Evolutionary conservation across 2,797 vertebrate species (phyloP), one percentile per base, ranked within the genome.

Genomic region (Chaetophractus vellerosus): DNA sequence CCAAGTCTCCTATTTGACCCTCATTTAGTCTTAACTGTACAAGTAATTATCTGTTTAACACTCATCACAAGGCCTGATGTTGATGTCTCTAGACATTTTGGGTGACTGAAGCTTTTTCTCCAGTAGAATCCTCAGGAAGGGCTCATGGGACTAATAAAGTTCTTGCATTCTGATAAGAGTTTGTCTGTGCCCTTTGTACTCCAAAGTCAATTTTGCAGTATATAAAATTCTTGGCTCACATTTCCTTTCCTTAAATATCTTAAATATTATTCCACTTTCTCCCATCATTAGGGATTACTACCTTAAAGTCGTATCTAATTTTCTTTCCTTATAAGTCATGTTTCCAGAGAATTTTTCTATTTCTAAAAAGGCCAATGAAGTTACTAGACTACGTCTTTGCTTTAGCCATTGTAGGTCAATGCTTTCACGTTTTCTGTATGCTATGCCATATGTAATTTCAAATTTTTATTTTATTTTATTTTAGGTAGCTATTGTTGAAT

Each of bases 241-340:
- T 85, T 88, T 88, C 57, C 38, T 96, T 88, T 87, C 36, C 61
- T 61, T 45, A 2, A 64, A 14, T 87, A 50, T 78, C 31, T 82
- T 94, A 69, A 88, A 64, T 74, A 52, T 90, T 57, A 63, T 80
- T 26, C 18, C n/a, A 19, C 28, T 75, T 80, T n/a, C 4, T 79
- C 36, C n/a, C 18, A 36, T 18, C 64, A 52, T 83, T 61, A 87
- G 10, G 12, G 9, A 87, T 74, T 26, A 19, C 1, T 52, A 8
- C 64, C 24, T 93, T 76, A 82, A 91, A 64, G 38, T 84, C 15
- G n/a, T 48, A 81, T n/a, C 16, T 66, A 79, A 68, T 93, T 88
- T 90, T 74, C 38, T 88, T 87, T 94, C 26, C 28, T 68, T 84
- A 10, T 57, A 90, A 93, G 14, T 36, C 45, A 41, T 41, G 2